These are phyloP conservation scores for Dallia pectoralis DNA, from an alignment of 2,797 vertebrate genomes.

Conservation along the genomic window DNA sequence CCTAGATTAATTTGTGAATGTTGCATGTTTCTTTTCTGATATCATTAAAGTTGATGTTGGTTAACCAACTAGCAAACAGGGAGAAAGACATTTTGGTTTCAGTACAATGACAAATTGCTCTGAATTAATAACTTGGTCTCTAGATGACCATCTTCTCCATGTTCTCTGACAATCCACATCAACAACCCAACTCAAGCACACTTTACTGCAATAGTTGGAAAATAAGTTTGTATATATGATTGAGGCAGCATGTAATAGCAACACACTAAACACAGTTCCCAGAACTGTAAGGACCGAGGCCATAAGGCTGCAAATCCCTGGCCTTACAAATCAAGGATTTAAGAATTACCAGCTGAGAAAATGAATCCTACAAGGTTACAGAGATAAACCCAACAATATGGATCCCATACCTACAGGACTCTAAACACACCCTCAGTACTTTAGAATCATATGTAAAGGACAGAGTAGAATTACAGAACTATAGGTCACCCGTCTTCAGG, in stretches of 20 bases:
- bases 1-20: neutral
- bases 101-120: neutral
- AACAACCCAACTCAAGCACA: neutral
- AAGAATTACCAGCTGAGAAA: slow-evolving; percentile 59
- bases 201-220: neutral
- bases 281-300: slow-evolving; percentile 16
- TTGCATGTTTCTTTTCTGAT: neutral
- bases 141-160: neutral
- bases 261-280: slow-evolving; percentile 3
- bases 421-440: neutral
- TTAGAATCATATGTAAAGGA: neutral
- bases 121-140: neutral
- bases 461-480: neutral
- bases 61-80: neutral
- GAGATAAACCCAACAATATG: slow-evolving; percentile 8
- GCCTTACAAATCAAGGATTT: slow-evolving; percentile 66
- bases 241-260: neutral
- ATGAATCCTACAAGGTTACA: slow-evolving; percentile 45
- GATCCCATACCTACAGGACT: neutral
- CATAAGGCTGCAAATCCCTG: slow-evolving; percentile 64
- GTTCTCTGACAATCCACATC: neutral
- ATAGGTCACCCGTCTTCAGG: neutral
- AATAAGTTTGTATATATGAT: neutral
- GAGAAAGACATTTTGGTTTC: neutral
- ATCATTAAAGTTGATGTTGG: neutral